Evolutionary conservation across 2,797 vertebrate genomes (phyloP), one percentile per base, ranked within the genome.

Genomic region (Masticophis lateralis): DNA sequence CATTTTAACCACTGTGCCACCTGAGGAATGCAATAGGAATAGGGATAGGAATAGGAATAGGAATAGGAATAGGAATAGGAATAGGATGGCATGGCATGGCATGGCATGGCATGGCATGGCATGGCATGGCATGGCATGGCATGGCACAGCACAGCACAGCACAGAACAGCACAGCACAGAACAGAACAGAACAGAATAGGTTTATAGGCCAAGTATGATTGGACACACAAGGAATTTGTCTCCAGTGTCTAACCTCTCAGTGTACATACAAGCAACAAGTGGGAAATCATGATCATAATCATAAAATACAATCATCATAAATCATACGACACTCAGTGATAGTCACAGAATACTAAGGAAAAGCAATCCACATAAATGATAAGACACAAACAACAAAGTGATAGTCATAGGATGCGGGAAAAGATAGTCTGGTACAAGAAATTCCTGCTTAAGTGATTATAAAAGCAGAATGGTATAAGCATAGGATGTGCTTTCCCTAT

Each of bases 401-500:
- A n/a, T n/a, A 14, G 28, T 32, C 28, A 14, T 32, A 66, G 32
- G 28, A 16, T 14, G 63, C 28, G 0, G 14, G 13, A 32, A 61
- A 61, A 94, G 95, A 95, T 96, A 97, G 96, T 96, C 96, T 95
- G 96, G 93, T 95, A 95, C 94, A 96, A 96, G 95, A 97, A 94
- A 94, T 94, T 93, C 93, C 94, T 96, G 28, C 95, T 93, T 93
- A 90, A 91, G 91, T 88, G 96, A 94, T 94, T 94, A 47, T 51
- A 27, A 51, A 74, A 59, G 88, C 32, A 79, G 4, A 47, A 43
- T 22, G 12, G 5, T 59, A n/a, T 8, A 3, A 27, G 27, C 10
- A 92, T 14, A 22, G 1, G 9, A 1, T n/a, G 37, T n/a, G 18
- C 14, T 59, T 16, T 60, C 13, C 93, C 91, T 95, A 91, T 95